phyloP scores from a whole-genome alignment of 2,113 vertebrate species.

The Neogale vison region DNA sequence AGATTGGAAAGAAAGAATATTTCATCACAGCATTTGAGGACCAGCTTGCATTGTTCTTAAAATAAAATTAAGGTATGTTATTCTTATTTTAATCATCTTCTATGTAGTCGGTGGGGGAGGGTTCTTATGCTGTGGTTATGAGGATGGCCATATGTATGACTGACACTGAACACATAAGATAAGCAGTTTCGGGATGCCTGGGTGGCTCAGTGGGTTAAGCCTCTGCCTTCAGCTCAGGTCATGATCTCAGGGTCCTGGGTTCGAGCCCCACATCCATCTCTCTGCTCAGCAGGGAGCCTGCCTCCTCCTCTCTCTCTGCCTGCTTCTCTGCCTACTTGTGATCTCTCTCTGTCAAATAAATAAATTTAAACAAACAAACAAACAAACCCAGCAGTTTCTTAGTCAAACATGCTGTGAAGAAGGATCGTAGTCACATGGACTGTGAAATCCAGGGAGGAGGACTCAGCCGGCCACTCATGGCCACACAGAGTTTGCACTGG shows the following conservation, averaged over 20 bases:
- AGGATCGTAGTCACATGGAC: neutral
- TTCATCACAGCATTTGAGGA: neutral
- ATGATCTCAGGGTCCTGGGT: no score
- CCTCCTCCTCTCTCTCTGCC: no score
- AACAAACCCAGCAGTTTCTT: neutral
- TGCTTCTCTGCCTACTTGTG: no score
- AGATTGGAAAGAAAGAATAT: neutral
- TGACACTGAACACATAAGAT: neutral
- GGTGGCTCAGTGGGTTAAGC: no score
- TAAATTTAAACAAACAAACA: no score
- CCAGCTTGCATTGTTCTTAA: neutral
- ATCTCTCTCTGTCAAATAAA: no score
- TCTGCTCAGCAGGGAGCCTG: no score
- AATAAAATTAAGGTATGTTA: neutral
- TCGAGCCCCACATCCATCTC: no score
- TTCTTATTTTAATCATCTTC: neutral
- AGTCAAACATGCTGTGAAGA: neutral
- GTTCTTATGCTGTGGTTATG: neutral
- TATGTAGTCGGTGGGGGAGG: neutral
- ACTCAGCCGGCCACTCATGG: fast-evolving
- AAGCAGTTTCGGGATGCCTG: neutral
- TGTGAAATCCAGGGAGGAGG: neutral
- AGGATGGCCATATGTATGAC: neutral
- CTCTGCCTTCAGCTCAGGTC: no score
- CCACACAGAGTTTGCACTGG: neutral